Evolutionary conservation across 2,113 vertebrate species (phyloP).

Genomic region (Argyrosomus japonicus): DNA sequence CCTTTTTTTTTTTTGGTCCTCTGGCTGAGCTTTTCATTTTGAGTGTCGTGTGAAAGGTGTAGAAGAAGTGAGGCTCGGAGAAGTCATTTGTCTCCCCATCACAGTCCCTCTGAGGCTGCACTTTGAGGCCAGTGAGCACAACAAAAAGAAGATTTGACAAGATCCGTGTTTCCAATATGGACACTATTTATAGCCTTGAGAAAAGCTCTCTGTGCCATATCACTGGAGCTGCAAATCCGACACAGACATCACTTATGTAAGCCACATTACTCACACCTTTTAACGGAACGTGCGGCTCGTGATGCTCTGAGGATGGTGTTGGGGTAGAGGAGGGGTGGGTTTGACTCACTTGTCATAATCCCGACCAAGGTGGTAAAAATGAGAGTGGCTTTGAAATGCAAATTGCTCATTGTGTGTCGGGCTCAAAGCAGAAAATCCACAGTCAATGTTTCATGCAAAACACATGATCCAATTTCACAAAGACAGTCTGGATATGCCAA

Average conservation of each 20-base stretch:
- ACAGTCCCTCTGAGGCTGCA: slow-evolving; percentile 46
- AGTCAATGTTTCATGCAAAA: slow-evolving; percentile 43
- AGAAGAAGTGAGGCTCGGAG: slow-evolving; percentile 8
- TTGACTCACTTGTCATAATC: slow-evolving; percentile 11
- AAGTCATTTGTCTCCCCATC: slow-evolving; percentile 44
- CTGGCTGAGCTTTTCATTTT: slow-evolving; percentile 43
- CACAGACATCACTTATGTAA: slow-evolving; percentile 65
- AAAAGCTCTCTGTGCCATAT: slow-evolving; percentile 56
- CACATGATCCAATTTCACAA: slow-evolving; percentile 44
- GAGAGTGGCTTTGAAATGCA: slow-evolving; percentile 75
- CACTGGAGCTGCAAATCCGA: slow-evolving; percentile 37
- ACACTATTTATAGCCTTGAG: slow-evolving; percentile 76
- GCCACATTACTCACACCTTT: slow-evolving; percentile 63
- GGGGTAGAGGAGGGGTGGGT: background rate
- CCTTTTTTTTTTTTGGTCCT: slow-evolving; percentile 39
- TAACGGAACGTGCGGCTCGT: slow-evolving; percentile 37
- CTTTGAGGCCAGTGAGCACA: slow-evolving; percentile 42
- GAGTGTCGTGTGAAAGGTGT: slow-evolving; percentile 36
- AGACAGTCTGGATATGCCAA: slow-evolving; percentile 38
- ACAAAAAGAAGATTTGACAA: slow-evolving; percentile 50
- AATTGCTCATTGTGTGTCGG: slow-evolving; percentile 53
- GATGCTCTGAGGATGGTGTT: slow-evolving; percentile 7
- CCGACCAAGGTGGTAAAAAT: slow-evolving; percentile 51
- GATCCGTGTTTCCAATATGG: slow-evolving; percentile 50
- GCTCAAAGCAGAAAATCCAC: slow-evolving; percentile 27